phyloP scores from a whole-genome alignment of 2,113 vertebrate genomes.

The Mus pahari region DNA sequence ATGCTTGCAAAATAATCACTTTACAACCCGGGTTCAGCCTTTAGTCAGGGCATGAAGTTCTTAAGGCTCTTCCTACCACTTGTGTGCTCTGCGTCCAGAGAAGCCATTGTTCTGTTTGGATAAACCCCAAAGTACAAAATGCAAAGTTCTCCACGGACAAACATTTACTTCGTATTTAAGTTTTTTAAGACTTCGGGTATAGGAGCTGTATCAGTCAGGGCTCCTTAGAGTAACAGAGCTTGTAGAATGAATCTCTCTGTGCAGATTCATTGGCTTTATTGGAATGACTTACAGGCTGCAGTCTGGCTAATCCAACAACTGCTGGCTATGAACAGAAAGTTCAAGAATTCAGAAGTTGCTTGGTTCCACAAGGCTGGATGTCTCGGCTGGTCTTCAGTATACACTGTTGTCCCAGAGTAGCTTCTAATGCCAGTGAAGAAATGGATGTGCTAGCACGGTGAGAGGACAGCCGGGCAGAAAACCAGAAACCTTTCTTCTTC shows the following conservation, averaged over 20 bases:
- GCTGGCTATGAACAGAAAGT: not conserved
- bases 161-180: not conserved
- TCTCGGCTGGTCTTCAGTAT: not conserved
- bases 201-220: not conserved
- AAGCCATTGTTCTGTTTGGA: not conserved
- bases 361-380: not conserved
- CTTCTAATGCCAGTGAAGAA: not conserved
- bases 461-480: not conserved
- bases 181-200: conserved; percentile 17
- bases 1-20: too few relatives aligned
- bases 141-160: not conserved
- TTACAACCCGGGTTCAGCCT: not conserved
- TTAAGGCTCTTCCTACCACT: not conserved
- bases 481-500: not conserved
- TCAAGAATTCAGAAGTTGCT: not conserved
- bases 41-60: not conserved
- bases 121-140: not conserved
- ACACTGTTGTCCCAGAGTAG: too few relatives aligned
- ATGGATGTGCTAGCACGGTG: not conserved
- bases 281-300: not conserved
- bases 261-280: too few relatives aligned
- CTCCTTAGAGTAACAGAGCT: not conserved
- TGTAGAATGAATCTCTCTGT: not conserved
- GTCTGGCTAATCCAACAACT: not conserved
- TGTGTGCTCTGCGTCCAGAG: not conserved